Percentiles rank a stretch among this genome's conserved stretches.
Evolutionary conservation across 2,888 invertebrate genomes (phyloP).

Genomic region (Suillia variegata): DNA sequence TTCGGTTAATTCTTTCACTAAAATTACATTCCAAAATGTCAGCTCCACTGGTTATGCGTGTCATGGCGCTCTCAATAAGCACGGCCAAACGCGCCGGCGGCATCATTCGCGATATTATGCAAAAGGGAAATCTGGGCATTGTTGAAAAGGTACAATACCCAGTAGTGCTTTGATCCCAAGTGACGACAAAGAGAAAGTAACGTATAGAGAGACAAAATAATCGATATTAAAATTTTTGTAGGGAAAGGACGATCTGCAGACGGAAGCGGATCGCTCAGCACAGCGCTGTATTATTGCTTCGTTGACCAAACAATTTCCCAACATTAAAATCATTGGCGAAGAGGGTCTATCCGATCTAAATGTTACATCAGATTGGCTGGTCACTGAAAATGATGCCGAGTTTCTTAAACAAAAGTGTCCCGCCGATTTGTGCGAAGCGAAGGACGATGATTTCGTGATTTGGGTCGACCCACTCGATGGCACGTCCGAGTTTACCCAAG

Average conservation of each 20-base stretch:
- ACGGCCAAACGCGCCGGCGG: conserved; percentile 84
- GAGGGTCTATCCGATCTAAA: conserved; percentile 76
- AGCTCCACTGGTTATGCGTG: conserved; percentile 51
- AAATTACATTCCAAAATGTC: conserved; percentile 35
- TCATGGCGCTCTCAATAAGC: conserved; percentile 57
- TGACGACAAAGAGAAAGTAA: not conserved
- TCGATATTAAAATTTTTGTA: conserved; percentile 45
- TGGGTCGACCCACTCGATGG: conserved; percentile 99
- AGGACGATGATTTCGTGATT: conserved; percentile 85
- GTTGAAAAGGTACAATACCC: conserved; percentile 85
- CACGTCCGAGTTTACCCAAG: conserved; percentile 96
- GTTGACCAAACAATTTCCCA: conserved; percentile 81
- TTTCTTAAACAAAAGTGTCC: conserved; percentile 73
- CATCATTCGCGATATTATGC: conserved; percentile 90
- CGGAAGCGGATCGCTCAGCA: conserved; percentile 95
- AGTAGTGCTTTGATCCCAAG: not conserved
- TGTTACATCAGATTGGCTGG: conserved; percentile 71
- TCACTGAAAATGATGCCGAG: conserved; percentile 73
- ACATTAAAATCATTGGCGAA: conserved; percentile 86
- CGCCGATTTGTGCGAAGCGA: conserved; percentile 66
- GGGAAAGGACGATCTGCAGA: conserved; percentile 94
- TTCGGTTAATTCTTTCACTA: too few relatives aligned
- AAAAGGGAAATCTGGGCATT: conserved; percentile 86
- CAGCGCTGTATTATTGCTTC: conserved; percentile 93
- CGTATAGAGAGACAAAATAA: not conserved